Percentiles rank a stretch among this genome's conserved stretches.
Conservation (phyloP, 2,797 vertebrate genomes). For the Acipenser ruthenus region DNA sequence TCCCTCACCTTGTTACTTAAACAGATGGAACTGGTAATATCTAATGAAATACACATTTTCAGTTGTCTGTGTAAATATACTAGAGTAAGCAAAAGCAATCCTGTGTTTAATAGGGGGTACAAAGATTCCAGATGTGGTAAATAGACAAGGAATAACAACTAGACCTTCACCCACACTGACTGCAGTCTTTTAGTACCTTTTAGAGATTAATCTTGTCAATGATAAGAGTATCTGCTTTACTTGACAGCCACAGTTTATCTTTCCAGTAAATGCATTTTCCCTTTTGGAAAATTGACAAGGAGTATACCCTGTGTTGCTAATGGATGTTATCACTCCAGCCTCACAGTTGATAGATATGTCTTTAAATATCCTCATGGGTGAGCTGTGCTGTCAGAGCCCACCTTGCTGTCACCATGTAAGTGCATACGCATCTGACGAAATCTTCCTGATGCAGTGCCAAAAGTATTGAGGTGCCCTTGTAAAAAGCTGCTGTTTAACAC, state of each 20-base stretch:
- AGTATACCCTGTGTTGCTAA: conserved; percentile 37
- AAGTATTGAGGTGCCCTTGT: conserved; percentile 2
- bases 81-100: too few species aligned
- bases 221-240: conserved; percentile 27
- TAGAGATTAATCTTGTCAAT: conserved; percentile 30
- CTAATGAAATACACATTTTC: too few species aligned
- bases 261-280: conserved; percentile 39
- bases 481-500: conserved; percentile 2
- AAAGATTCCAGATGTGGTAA: background rate
- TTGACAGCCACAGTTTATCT: conserved; percentile 41
- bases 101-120: background rate
- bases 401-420: conserved; percentile 29
- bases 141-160: background rate
- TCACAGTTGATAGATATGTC: conserved; percentile 45
- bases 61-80: too few species aligned
- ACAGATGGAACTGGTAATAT: too few species aligned
- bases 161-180: background rate
- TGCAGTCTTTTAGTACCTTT: conserved; percentile 26
- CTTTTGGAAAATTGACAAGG: conserved; percentile 42
- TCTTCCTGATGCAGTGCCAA: conserved; percentile 19
- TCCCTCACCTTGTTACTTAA: too few species aligned
- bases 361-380: conserved; percentile 40
- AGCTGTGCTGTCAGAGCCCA: conserved; percentile 35
- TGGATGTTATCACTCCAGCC: conserved; percentile 39
- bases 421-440: conserved; percentile 32